These are phyloP conservation scores for Nicator chloris DNA, from an alignment of 2,113 vertebrate species.

Conservation along the genomic window DNA sequence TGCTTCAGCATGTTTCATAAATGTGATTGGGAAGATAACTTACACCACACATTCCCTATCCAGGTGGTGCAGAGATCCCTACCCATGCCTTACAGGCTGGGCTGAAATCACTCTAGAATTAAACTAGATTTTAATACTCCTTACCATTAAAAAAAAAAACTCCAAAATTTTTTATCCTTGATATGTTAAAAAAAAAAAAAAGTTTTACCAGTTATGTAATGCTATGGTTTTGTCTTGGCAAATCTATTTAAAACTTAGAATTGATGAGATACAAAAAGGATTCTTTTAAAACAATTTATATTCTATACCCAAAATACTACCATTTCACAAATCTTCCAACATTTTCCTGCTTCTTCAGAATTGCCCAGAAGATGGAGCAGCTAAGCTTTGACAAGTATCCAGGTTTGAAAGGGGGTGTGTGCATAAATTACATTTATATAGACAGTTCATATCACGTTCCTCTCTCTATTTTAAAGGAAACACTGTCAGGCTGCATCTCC, in stretches of 20 bases:
- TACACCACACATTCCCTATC: background rate
- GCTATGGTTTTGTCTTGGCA: background rate
- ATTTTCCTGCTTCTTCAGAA: background rate
- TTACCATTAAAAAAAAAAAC: background rate
- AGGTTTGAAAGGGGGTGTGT: background rate
- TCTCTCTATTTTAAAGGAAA: background rate
- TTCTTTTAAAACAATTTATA: background rate
- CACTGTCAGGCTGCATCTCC: background rate
- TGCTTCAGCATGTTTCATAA: background rate
- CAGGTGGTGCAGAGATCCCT: background rate
- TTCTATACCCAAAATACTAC: background rate
- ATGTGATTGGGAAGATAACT: background rate
- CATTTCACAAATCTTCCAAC: background rate
- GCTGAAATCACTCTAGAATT: background rate
- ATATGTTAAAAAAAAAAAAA: background rate
- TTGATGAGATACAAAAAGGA: background rate
- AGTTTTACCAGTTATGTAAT: background rate
- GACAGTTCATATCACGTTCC: background rate
- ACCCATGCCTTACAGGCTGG: background rate
- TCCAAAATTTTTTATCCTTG: background rate
- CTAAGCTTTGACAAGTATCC: background rate
- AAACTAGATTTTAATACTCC: background rate
- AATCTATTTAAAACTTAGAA: background rate
- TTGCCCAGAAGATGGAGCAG: constrained; percentile 42
- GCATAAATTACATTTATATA: background rate